A percentile compares a stretch with the other conserved stretches of the same genome.
Conservation (phyloP, 1,140 invertebrate genomes). For the Plectrocnemia conspersa region DNA sequence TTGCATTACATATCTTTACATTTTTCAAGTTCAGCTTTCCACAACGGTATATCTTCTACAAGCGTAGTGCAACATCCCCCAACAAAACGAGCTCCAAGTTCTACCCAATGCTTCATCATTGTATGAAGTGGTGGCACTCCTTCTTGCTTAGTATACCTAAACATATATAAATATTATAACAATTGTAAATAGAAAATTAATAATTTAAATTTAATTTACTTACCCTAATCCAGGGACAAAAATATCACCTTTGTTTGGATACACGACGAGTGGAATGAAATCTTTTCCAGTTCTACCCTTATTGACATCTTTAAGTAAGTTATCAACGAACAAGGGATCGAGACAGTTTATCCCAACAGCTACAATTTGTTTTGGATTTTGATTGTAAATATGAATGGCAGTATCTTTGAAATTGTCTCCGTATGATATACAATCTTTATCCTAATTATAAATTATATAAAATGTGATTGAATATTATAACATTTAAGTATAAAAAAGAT, state of each 20-base stretch:
- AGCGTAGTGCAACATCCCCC: conserved; percentile 76
- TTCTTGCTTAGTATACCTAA: too few relatives aligned
- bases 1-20: too few relatives aligned
- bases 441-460: conserved; percentile 41
- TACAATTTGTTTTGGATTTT: conserved; percentile 53
- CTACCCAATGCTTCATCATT: conserved; percentile 64
- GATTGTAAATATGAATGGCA: conserved; percentile 50
- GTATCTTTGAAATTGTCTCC: conserved; percentile 61
- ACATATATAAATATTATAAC: too few relatives aligned
- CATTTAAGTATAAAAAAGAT: too few relatives aligned
- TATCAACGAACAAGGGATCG: conserved; percentile 53
- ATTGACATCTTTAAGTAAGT: conserved; percentile 53
- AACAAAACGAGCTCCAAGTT: conserved; percentile 64
- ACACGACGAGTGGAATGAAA: conserved; percentile 51
- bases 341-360: conserved; percentile 72
- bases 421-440: conserved; percentile 50
- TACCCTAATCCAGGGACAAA: conserved; percentile 35
- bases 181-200: too few relatives aligned
- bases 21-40: conserved; percentile 43
- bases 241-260: conserved; percentile 59
- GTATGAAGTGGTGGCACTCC: conserved; percentile 54
- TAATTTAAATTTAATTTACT: not conserved
- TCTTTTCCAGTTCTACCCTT: conserved; percentile 31
- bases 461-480: not conserved
- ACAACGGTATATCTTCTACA: conserved; percentile 57